Conservation (phyloP, 2,797 vertebrate genomes). For the Mionectes olivaceus region DNA sequence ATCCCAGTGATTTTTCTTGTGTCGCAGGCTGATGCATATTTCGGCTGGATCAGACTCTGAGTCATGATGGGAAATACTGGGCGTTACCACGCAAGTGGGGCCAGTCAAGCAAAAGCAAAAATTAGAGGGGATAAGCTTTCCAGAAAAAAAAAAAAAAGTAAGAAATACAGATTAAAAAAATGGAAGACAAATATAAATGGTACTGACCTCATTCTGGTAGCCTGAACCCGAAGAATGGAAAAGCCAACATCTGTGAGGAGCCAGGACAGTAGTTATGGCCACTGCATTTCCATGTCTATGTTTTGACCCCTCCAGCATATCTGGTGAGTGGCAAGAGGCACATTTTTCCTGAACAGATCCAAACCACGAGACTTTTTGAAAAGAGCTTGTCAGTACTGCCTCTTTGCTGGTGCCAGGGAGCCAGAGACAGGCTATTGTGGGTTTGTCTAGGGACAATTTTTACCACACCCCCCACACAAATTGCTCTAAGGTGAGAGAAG, state of each 20-base stretch:
- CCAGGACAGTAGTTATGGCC: not conserved
- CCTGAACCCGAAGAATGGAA: not conserved
- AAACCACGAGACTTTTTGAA: not conserved
- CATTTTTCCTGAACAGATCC: not conserved
- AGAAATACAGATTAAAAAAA: not conserved
- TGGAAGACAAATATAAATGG: not conserved
- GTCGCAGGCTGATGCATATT: not conserved
- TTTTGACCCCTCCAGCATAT: not conserved
- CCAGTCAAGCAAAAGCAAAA: not conserved
- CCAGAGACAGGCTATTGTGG: too few species aligned
- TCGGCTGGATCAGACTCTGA: not conserved
- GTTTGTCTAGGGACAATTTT: too few species aligned
- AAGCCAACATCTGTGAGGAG: not conserved
- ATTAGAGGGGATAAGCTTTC: not conserved
- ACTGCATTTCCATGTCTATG: not conserved
- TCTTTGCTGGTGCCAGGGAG: not conserved
- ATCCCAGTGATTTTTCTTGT: not conserved
- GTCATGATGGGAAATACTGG: rapidly evolving
- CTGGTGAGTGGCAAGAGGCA: not conserved
- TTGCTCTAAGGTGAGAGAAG: too few species aligned
- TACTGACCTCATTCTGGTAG: not conserved
- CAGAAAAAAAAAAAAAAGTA: not conserved
- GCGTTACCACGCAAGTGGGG: not conserved
- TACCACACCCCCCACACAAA: too few species aligned
- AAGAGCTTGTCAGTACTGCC: not conserved